Evolutionary conservation across 2,797 vertebrate species (phyloP), one percentile per base, ranked within the genome.

Genomic region (Dendrocincla tyrannina): DNA sequence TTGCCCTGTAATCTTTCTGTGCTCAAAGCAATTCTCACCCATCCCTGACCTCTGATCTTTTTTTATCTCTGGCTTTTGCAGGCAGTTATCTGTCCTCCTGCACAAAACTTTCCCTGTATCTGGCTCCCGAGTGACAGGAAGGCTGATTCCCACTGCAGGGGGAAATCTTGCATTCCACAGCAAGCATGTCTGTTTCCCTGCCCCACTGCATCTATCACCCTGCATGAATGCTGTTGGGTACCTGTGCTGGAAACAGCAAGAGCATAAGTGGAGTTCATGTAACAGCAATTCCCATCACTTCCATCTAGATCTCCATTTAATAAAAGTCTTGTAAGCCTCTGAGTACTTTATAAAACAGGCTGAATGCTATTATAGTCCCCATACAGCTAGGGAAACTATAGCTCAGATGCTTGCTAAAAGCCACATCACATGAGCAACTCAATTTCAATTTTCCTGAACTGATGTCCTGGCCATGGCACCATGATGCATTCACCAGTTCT

Each of bases 1-100:
- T 64, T 91, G 32, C 33, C 41, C 24, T 85, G 86, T 87, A 50
- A 79, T 74, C 47, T 63, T 81, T 60, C 60, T 67, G 11, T 32
- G 70, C 77, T 93, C 44, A 93, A 79, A 91, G 74, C 23, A 32
- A 53, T 95, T 88, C 41, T 92, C 60, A 89, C 22, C 78, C 41
- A 42, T 12, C 53, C 13, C 53, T 52, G 44, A 52, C 44, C 77
- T 85, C 63, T 44, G 52, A 76, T 67, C 30, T 52, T 69, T 30
- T 60, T n/a, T 13, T 30, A 32, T 18, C 47, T 76, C 59, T 35
- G 32, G 28, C 20, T 92, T 85, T 79, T 64, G 41, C 52, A 47
- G 67, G 47, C 44, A 74, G 30, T 19, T 25, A 59, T 22, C 49
- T 74, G 59, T 67, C 37, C 23, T 86, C 33, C 35, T 20, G 42